Conservation (phyloP, 2,888 invertebrate species). For the Synanthedon tipuliformis region DNA sequence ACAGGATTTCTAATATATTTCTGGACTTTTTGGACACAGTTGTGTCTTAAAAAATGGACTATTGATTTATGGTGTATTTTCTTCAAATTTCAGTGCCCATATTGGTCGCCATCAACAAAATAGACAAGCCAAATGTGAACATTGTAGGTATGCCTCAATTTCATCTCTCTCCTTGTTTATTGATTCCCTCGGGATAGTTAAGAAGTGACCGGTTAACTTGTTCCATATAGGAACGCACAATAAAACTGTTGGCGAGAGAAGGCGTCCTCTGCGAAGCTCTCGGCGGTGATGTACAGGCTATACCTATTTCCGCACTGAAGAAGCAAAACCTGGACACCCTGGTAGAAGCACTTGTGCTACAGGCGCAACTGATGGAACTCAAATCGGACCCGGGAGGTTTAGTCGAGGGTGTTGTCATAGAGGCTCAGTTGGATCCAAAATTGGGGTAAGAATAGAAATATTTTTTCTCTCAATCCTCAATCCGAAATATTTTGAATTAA, state of each 20-base stretch:
- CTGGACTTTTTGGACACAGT: conserved; percentile 37
- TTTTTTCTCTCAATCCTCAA: too few relatives aligned
- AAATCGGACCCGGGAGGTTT: conserved; percentile 84
- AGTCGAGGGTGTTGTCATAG: conserved; percentile 92
- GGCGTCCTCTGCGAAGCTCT: conserved; percentile 87
- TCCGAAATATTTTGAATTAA: too few relatives aligned
- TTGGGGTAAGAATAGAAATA: conserved; percentile 75
- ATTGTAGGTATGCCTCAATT: conserved; percentile 77
- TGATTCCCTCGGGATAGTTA: background rate
- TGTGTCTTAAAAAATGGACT: too few relatives aligned
- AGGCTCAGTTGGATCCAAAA: conserved; percentile 78
- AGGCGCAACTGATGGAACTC: conserved; percentile 90
- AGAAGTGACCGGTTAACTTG: background rate
- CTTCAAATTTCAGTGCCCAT: conserved; percentile 80
- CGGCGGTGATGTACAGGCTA: conserved; percentile 92
- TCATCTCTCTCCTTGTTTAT: conserved; percentile 4
- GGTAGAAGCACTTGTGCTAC: conserved; percentile 84
- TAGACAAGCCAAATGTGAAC: conserved; percentile 92
- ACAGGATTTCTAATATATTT: conserved; percentile 32
- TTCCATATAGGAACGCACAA: conserved; percentile 75
- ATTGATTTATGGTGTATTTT: too few relatives aligned
- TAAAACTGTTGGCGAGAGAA: conserved; percentile 79
- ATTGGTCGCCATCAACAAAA: conserved; percentile 97
- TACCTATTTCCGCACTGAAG: conserved; percentile 92
- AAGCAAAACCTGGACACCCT: conserved; percentile 81